These are phyloP conservation scores for Dichetophora obliterata DNA, from an alignment of 2,888 invertebrate genomes.

Conservation along the genomic window DNA sequence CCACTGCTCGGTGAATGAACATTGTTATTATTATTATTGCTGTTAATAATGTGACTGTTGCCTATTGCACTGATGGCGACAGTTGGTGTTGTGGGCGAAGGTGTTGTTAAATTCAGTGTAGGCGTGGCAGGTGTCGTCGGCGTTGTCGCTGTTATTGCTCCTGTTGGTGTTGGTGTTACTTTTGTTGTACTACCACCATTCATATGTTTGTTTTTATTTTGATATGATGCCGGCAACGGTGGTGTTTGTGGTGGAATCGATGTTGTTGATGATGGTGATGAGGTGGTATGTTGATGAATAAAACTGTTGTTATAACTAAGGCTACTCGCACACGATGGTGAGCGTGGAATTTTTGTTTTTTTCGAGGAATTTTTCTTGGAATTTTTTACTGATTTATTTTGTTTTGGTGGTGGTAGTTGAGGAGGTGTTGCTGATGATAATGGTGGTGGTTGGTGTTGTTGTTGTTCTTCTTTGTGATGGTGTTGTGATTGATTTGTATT, in stretches of 20 bases:
- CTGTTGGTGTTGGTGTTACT: constrained; percentile 28
- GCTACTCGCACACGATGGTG: constrained; percentile 62
- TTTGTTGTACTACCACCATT: constrained; percentile 56
- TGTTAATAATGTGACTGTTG: constrained; percentile 45
- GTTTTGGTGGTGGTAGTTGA: constrained; percentile 64
- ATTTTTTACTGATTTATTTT: constrained; percentile 60
- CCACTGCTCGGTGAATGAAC: constrained; percentile 37
- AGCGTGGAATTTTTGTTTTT: constrained; percentile 65
- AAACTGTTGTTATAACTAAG: constrained; percentile 48
- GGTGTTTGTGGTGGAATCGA: constrained; percentile 62
- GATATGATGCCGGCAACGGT: constrained; percentile 63
- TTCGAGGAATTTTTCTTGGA: constrained; percentile 53
- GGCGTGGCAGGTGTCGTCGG: constrained; percentile 42
- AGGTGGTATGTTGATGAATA: constrained; percentile 23
- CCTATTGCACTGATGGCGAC: constrained; percentile 36
- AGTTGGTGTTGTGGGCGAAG: constrained; percentile 24
- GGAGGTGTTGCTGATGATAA: constrained; percentile 50
- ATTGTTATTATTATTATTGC: constrained; percentile 46
- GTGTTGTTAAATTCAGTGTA: constrained; percentile 38
- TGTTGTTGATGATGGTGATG: constrained; percentile 27
- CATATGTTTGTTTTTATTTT: constrained; percentile 59
- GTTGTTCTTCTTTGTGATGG: constrained; percentile 38
- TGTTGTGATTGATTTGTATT: constrained; percentile 31
- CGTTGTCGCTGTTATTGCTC: constrained; percentile 43
- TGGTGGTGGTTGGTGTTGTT: constrained; percentile 42